A percentile compares a stretch with the other conserved stretches of the same genome.
Conservation (phyloP, 2,797 vertebrate species). For the Aselliscus stoliczkanus region DNA sequence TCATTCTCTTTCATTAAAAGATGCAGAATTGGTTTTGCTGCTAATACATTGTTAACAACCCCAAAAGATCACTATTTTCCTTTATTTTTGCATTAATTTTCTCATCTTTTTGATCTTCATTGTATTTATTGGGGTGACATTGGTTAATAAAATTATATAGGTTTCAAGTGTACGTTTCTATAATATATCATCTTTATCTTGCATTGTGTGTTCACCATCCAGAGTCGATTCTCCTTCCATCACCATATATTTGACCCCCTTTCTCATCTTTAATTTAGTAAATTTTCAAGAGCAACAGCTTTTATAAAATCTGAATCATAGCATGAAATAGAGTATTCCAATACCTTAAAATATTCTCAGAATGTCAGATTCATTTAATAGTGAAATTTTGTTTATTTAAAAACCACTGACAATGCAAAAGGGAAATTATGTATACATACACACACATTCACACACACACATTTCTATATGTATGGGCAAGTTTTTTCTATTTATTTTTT, state of each 20-base stretch:
- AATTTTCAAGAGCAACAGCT: conserved; percentile 55
- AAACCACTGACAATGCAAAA: conserved; percentile 53
- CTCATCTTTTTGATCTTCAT: conserved; percentile 20
- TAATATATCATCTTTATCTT: no score
- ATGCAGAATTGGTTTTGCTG: neutral
- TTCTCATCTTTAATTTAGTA: conserved; percentile 60
- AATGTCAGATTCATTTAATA: conserved; percentile 26
- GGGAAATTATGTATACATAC: conserved; percentile 45
- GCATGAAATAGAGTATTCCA: conserved; percentile 49
- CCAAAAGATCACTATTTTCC: conserved; percentile 37
- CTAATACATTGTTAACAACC: neutral
- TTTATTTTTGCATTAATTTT: conserved; percentile 49
- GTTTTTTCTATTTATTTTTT: neutral
- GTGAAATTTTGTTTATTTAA: conserved; percentile 55
- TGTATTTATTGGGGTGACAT: no score
- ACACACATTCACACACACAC: neutral
- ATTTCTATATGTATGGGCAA: neutral
- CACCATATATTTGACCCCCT: neutral
- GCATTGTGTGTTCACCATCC: no score
- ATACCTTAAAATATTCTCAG: conserved; percentile 49
- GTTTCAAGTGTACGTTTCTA: no score
- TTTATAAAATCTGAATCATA: conserved; percentile 43
- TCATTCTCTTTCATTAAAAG: neutral
- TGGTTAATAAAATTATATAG: no score
- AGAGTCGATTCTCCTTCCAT: no score